Conservation (phyloP, 1,140 invertebrate species). For the Drosophila obscura region DNA sequence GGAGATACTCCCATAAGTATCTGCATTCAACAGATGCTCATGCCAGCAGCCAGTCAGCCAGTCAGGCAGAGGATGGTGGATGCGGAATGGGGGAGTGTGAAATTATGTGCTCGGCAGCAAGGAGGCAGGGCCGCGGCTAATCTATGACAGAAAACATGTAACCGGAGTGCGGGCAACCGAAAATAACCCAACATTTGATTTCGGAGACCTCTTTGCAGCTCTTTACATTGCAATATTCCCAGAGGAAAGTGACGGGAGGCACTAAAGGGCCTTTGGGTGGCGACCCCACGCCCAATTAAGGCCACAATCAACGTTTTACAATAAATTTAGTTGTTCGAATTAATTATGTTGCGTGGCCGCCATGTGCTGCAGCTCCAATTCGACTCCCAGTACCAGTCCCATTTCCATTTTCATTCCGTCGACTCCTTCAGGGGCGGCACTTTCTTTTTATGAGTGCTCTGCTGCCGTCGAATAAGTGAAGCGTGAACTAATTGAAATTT, state of each 20-base stretch:
- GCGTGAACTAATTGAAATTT: constrained; percentile 83
- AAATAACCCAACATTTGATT: constrained; percentile 58
- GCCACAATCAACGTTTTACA: constrained; percentile 61
- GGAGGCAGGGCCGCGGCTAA: constrained; percentile 63
- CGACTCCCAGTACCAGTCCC: constrained; percentile 8
- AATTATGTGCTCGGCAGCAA: constrained; percentile 64
- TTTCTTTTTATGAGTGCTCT: constrained; percentile 72
- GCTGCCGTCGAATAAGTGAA: constrained; percentile 70
- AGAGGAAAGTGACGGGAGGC: constrained; percentile 23
- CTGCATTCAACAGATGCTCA: constrained; percentile 72
- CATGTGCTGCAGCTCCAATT: constrained; percentile 22
- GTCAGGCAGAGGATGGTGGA: not conserved
- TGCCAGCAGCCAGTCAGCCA: constrained; percentile 21
- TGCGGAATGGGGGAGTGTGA: constrained; percentile 67
- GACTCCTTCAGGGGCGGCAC: constrained; percentile 51
- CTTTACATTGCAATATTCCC: constrained; percentile 59
- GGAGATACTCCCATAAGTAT: constrained; percentile 30
- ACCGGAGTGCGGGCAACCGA: constrained; percentile 51
- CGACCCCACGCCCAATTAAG: constrained; percentile 68
- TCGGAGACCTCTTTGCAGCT: constrained; percentile 63
- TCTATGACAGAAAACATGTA: constrained; percentile 82
- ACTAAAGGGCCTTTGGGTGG: constrained; percentile 60
- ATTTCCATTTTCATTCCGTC: constrained; percentile 19
- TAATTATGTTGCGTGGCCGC: constrained; percentile 58
- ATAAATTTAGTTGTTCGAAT: constrained; percentile 57